Base-by-base conservation (phyloP, 2,888 invertebrate species). In the Eupithecia subumbrata region DNA sequence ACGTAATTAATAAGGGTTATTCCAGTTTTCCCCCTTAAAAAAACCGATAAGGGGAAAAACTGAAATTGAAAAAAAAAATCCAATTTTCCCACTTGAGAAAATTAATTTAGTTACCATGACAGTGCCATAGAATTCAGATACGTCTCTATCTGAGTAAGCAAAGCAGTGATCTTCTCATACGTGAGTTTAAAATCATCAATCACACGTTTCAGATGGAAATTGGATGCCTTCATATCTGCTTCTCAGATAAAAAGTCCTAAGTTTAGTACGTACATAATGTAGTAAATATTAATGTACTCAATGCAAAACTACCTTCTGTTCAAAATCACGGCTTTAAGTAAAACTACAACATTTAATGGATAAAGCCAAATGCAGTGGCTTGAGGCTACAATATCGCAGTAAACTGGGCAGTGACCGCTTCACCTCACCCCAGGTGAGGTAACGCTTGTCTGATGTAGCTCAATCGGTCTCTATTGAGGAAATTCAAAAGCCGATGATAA, bases 381-480 rank as follows among this genome's bases (percentile, higher is more conserved):
- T 66, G 8, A 12, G 8, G 37, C 66, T 1, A 67, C 40, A 67
- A n/a, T n/a, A 40, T 40, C 0, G n/a, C 66, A 67, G 34, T 64
- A 64, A 40, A 67, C 34, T 40, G 66, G 40, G n/a, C 12, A 67
- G 1, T 37, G n/a, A 66, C 7, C 37, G 37, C 7, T 37, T 7
- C 37, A 37, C 37, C 37, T 37, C 37, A 37, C 5, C 37, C 5
- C 37, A 37, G 37, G 37, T 37, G 37, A 37, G 37, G 37, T 37
- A 37, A 66, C 66, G 40, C 40, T 40, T 5, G 37, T 43, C 5
- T 40, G n/a, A 22, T 40, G 43, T 5, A 22, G 37, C 43, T 67
- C 37, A 67, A 67, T 67, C 67, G 67, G 43, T 67, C 18, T 67
- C 43, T 22, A 22, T 43, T 43, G 22, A 37, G 14, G 11, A 67